These are phyloP conservation scores for Hippasteria phrygiana DNA, from an alignment of 53 echinoderm and acorn worm genomes.

Conservation along the genomic window DNA sequence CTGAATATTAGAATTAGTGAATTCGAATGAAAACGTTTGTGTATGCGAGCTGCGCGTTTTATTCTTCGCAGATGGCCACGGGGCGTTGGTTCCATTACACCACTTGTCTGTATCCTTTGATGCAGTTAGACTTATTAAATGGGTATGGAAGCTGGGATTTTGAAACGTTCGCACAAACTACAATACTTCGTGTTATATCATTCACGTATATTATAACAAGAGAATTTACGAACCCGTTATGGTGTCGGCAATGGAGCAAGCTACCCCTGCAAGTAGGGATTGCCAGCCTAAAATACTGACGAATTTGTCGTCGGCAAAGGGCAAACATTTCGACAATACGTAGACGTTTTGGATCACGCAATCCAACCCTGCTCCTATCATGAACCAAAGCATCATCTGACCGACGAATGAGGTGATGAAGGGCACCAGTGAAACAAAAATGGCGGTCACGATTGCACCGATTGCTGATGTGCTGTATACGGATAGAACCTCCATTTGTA, in stretches of 20 bases:
- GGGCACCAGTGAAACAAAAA: neutral
- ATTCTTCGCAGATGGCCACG: too few species aligned
- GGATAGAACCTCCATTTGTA: neutral
- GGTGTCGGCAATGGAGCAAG: neutral
- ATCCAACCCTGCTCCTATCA: neutral
- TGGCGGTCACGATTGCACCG: neutral
- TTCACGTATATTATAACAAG: neutral
- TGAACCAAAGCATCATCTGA: neutral
- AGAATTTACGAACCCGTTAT: neutral
- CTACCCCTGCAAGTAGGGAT: neutral
- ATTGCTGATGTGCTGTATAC: neutral
- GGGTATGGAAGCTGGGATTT: too few species aligned
- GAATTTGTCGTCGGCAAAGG: slow-evolving; percentile 4
- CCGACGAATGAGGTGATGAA: neutral
- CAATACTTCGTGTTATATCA: neutral
- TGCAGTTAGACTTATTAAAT: too few species aligned
- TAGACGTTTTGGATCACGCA: neutral
- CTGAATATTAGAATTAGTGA: too few species aligned
- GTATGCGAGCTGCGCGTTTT: too few species aligned
- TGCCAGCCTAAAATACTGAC: slow-evolving; percentile 10
- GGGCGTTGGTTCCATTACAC: too few species aligned
- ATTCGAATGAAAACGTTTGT: too few species aligned
- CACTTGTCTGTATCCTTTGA: too few species aligned
- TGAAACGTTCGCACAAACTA: too few species aligned
- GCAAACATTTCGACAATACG: slow-evolving; percentile 11